Percentiles rank a stretch among this genome's conserved stretches.
Evolutionary conservation across 2,888 invertebrate species (phyloP).

Genomic region (Cheilosia soror): DNA sequence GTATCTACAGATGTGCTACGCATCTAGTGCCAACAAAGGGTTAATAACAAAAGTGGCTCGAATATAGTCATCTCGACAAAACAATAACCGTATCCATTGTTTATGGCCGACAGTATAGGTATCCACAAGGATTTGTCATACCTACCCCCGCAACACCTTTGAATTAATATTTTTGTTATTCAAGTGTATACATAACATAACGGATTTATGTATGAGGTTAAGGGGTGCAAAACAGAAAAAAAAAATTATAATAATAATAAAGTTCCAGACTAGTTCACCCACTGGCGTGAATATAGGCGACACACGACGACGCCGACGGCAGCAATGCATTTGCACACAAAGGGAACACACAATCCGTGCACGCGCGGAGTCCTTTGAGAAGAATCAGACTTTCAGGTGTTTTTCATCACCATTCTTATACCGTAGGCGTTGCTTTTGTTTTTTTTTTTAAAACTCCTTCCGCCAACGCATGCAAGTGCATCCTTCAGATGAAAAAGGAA

Average conservation of each 20-base stretch:
- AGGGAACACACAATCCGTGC: not conserved
- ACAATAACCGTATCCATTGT: slow-evolving; percentile 60
- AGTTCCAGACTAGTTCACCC: slow-evolving; percentile 63
- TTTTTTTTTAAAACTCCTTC: not conserved
- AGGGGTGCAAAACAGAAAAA: slow-evolving; percentile 9
- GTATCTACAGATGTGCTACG: not conserved
- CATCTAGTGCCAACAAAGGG: slow-evolving; percentile 9
- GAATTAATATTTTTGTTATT: slow-evolving; percentile 31
- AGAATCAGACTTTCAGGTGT: slow-evolving; percentile 49
- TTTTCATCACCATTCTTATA: slow-evolving; percentile 14
- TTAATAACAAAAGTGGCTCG: slow-evolving; percentile 60
- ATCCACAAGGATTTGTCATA: not conserved
- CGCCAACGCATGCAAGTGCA: slow-evolving; percentile 2
- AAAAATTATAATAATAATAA: slow-evolving; percentile 64
- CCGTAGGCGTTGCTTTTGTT: not conserved
- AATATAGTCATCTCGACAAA: slow-evolving; percentile 50
- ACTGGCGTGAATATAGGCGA: slow-evolving; percentile 46
- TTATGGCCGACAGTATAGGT: slow-evolving; percentile 43
- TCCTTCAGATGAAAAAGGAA: slow-evolving; percentile 35
- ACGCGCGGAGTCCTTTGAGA: slow-evolving; percentile 41
- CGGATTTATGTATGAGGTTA: slow-evolving; percentile 38
- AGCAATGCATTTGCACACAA: slow-evolving; percentile 19
- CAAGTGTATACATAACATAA: not conserved
- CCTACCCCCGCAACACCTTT: not conserved
- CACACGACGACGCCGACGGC: not conserved